A percentile compares a stretch with the other conserved stretches of the same genome.
Evolutionary conservation across 2,113 vertebrate genomes (phyloP).

Genomic region (Egretta garzetta): DNA sequence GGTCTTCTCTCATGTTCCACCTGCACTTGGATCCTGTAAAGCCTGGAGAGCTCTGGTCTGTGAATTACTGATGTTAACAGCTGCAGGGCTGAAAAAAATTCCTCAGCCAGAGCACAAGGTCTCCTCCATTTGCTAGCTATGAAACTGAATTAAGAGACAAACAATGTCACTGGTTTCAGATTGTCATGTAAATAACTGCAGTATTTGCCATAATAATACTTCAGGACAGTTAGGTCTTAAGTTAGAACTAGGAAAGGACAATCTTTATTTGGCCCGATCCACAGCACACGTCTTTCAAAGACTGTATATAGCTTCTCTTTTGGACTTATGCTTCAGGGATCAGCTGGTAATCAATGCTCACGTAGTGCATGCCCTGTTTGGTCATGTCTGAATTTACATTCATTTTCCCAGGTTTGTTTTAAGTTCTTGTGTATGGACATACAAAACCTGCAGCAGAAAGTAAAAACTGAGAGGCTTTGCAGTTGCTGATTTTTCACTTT

Average conservation of each 20-base stretch:
- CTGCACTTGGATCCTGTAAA: background rate
- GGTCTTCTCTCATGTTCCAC: background rate
- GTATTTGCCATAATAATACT: background rate
- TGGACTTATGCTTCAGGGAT: background rate
- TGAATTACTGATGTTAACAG: background rate
- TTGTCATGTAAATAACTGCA: background rate
- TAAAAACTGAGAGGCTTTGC: background rate
- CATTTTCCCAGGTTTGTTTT: background rate
- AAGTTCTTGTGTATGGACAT: background rate
- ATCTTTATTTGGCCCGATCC: background rate
- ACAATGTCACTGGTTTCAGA: background rate
- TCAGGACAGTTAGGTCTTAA: background rate
- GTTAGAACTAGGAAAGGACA: background rate
- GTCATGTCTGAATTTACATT: background rate
- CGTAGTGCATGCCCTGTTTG: background rate
- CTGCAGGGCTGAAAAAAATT: background rate
- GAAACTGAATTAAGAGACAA: background rate
- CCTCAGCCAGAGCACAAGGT: background rate
- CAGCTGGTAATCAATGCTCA: background rate
- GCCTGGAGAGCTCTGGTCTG: background rate
- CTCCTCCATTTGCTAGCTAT: background rate
- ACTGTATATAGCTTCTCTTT: background rate
- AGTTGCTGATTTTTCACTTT: background rate
- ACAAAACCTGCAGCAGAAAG: background rate
- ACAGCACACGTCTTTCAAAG: background rate